Conservation (phyloP, 2,888 invertebrate species). For the Leptarthrus brevirostris region DNA sequence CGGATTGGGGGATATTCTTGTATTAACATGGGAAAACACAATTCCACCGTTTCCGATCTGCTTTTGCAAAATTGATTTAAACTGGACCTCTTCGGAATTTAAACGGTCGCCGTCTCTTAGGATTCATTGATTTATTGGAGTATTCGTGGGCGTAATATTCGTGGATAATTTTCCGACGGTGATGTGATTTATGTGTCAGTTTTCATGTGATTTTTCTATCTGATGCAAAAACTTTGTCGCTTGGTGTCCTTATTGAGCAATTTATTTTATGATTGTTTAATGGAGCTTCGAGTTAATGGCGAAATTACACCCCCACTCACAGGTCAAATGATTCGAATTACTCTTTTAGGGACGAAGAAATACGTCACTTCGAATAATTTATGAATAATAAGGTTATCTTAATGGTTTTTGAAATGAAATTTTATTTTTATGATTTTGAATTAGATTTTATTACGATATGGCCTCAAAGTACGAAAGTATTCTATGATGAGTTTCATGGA, state of each 20-base stretch:
- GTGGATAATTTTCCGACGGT: not conserved
- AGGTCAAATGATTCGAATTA: too few species aligned
- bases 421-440: too few species aligned
- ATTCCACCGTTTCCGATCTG: not conserved
- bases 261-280: constrained; percentile 31
- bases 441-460: too few species aligned
- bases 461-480: too few species aligned
- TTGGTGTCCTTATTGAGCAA: constrained; percentile 15
- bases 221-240: constrained; percentile 9
- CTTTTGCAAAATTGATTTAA: not conserved
- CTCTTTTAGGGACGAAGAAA: too few species aligned
- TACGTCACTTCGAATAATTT: too few species aligned
- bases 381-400: constrained; percentile 11
- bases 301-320: constrained; percentile 17
- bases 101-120: too few species aligned
- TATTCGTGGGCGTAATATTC: not conserved
- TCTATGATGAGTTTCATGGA: too few species aligned
- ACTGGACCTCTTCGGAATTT: not conserved
- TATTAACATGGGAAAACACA: not conserved
- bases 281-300: not conserved
- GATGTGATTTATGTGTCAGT: constrained; percentile 20
- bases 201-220: constrained; percentile 9
- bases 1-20: not conserved
- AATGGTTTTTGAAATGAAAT: not conserved
- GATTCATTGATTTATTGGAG: constrained; percentile 2